A percentile compares a stretch with the other conserved stretches of the same genome.
phyloP scores from a whole-genome alignment of 2,797 vertebrate species.

The Cyprinella venusta region DNA sequence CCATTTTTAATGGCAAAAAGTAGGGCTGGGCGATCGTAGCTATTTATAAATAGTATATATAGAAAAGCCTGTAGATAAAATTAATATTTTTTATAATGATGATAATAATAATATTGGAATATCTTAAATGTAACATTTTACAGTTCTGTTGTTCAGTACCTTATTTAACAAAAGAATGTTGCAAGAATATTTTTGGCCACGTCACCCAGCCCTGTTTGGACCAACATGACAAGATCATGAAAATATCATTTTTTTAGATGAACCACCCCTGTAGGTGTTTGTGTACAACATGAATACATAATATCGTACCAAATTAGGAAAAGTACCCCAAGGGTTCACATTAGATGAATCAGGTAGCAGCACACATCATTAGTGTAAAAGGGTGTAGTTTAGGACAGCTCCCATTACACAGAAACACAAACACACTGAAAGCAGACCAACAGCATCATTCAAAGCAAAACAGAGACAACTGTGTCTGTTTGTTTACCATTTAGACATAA shows the following conservation, averaged over 20 bases:
- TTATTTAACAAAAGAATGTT: not conserved
- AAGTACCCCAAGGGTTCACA: constrained; percentile 13
- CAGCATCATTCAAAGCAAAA: constrained; percentile 1
- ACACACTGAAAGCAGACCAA: not conserved
- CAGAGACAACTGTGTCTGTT: not conserved
- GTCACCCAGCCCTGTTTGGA: not conserved
- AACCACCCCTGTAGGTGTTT: not conserved
- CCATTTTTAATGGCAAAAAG: not conserved
- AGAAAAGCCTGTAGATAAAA: not conserved
- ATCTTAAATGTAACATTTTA: not conserved
- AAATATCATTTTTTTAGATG: not conserved
- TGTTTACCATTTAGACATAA: not conserved
- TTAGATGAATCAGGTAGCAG: constrained; percentile 33
- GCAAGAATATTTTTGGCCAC: not conserved
- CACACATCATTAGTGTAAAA: constrained; percentile 37
- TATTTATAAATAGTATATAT: not conserved
- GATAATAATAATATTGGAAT: no score
- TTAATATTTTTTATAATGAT: no score
- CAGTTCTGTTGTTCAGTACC: not conserved
- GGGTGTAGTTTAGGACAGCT: constrained; percentile 35
- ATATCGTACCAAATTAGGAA: constrained; percentile 16
- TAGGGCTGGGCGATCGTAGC: not conserved
- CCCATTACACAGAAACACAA: constrained; percentile 26
- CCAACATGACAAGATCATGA: no score
- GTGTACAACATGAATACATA: not conserved